Evolutionary conservation across 2,888 invertebrate species (phyloP).

Genomic region (Thereva unica): DNA sequence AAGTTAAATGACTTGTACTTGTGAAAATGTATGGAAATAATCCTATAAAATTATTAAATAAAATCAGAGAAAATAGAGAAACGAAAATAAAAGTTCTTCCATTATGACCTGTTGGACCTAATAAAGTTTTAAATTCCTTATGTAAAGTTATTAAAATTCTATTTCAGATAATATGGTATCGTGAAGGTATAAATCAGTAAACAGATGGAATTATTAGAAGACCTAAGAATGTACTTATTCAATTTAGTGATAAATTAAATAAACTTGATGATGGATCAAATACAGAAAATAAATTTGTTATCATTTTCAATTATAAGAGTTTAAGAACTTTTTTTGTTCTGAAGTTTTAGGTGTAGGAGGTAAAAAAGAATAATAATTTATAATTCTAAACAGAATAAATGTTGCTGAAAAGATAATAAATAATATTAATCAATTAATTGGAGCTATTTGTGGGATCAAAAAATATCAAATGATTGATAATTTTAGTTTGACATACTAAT

Average conservation of each 20-base stretch:
- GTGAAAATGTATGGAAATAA: constrained; percentile 75
- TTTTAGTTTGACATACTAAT: constrained; percentile 71
- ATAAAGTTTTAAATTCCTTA: constrained; percentile 65
- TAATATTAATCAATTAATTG: constrained; percentile 62
- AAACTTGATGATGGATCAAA: constrained; percentile 67
- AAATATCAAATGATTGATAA: constrained; percentile 64
- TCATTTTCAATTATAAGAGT: constrained; percentile 64
- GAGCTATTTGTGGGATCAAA: constrained; percentile 72
- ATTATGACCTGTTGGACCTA: constrained; percentile 58
- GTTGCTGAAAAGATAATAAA: constrained; percentile 55
- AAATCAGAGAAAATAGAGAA: constrained; percentile 63
- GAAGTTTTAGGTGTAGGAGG: constrained; percentile 49
- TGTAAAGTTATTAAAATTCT: constrained; percentile 59
- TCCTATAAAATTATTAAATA: constrained; percentile 71
- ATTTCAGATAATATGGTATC: constrained; percentile 61
- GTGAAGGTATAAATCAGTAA: constrained; percentile 64
- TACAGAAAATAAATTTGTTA: constrained; percentile 69
- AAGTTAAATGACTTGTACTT: constrained; percentile 66
- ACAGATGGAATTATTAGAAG: constrained; percentile 61
- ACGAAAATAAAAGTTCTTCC: constrained; percentile 64
- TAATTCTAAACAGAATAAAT: constrained; percentile 61
- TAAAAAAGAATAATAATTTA: constrained; percentile 61
- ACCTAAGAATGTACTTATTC: constrained; percentile 63
- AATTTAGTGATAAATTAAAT: constrained; percentile 63
- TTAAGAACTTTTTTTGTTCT: constrained; percentile 42